Base-by-base conservation (phyloP, 1,140 invertebrate species). In the Sinonovacula constricta region DNA sequence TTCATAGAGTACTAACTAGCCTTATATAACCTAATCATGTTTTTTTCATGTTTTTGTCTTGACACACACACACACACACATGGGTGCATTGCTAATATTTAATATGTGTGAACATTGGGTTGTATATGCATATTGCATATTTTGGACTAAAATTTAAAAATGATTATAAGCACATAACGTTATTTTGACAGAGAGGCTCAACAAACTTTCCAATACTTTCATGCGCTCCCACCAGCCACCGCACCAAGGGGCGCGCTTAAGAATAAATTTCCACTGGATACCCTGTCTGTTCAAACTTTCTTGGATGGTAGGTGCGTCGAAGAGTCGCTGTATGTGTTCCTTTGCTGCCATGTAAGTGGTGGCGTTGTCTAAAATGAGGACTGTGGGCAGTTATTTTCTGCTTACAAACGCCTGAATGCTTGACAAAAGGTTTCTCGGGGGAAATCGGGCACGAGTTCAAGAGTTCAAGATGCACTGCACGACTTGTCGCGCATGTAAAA, bases 221-320 rank as follows among this genome's bases (percentile, higher is more conserved):
- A n/a, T n/a, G n/a, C 60, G 24, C 36, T 65, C 59, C 59, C 57
- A 75, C 63, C 63, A 65, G 26, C 71, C 71, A 63, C 71, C 59
- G 39, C n/a, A 53, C 71, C 71, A 75, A 2, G 71, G 71, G 18
- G 71, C 71, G 5, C 49, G 56, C 24, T 75, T 65, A 28, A 30
- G 71, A 53, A 63, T 75, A 39, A 75, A 75, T 34, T 28, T 22
- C 71, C 60, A n/a, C n/a, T n/a, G n/a, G n/a, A n/a, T n/a, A n/a
- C n/a, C n/a, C n/a, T n/a, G n/a, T n/a, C n/a, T n/a, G 65, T 22
- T 54, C 26, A 75, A 30, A 7, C 33, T 18, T 30, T 56, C 45
- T 33, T 53, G 59, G 31, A 75, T 14, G 0, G n/a, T 10, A 30
- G 15, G 1, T 14, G 39, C 31, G 14, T 75, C n/a, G 30, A 63